These are phyloP conservation scores for Arrhopalites spinosus DNA, from an alignment of 2,888 invertebrate species.

Conservation along the genomic window DNA sequence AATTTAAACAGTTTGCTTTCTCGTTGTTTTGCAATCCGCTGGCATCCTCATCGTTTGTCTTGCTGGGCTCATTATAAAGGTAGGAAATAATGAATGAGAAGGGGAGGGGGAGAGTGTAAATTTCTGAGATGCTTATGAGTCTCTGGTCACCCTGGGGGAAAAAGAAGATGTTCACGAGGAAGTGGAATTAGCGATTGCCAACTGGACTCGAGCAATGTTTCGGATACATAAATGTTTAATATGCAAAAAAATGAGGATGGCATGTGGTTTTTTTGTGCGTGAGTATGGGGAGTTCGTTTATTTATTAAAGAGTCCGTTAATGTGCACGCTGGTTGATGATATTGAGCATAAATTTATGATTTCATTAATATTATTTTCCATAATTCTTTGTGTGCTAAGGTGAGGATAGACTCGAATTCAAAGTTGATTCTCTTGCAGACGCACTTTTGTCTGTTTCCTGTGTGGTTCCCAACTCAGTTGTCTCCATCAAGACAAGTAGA, in stretches of 20 bases:
- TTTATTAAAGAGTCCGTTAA: slow-evolving; percentile 6
- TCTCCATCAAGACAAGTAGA: background rate
- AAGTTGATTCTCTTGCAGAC: background rate
- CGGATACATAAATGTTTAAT: too few species aligned
- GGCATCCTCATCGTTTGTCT: background rate
- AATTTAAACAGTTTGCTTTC: background rate
- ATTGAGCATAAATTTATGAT: slow-evolving; percentile 8
- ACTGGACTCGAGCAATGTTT: background rate
- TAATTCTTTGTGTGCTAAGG: background rate
- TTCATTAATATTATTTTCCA: background rate
- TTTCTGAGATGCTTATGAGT: background rate
- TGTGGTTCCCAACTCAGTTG: background rate
- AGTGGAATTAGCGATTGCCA: background rate
- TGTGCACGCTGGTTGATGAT: background rate
- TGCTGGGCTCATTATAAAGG: background rate
- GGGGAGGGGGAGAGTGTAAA: background rate
- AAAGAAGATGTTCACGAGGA: slow-evolving; percentile 12
- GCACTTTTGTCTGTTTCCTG: background rate
- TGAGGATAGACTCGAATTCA: too few species aligned
- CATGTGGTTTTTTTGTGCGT: background rate
- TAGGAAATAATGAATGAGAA: background rate
- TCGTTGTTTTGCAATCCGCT: background rate
- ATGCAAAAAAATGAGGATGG: background rate
- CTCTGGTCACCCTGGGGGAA: background rate
- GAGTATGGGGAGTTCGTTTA: background rate